Conservation (phyloP, 2,113 vertebrate species). For the Ictalurus punctatus region DNA sequence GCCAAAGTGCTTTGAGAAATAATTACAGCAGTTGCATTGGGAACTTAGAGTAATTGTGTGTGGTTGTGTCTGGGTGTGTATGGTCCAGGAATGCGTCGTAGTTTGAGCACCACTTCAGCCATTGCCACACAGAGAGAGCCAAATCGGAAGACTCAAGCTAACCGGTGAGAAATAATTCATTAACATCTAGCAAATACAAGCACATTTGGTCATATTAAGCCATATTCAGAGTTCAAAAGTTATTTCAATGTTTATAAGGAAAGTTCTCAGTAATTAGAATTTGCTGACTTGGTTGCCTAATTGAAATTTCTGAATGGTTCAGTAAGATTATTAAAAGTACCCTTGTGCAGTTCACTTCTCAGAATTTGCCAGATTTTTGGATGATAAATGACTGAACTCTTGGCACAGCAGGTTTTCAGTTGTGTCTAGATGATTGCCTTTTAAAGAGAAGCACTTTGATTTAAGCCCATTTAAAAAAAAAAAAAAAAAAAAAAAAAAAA, state of each 20-base stretch:
- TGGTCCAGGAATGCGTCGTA: slow-evolving; percentile 76
- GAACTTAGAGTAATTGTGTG: slow-evolving; percentile 11
- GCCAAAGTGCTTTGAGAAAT: slow-evolving; percentile 14
- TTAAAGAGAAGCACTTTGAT: background rate
- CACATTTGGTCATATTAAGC: background rate
- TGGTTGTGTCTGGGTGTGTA: slow-evolving; percentile 29
- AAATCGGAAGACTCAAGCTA: slow-evolving; percentile 79
- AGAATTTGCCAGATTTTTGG: background rate
- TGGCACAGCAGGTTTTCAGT: background rate
- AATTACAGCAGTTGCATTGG: background rate
- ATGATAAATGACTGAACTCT: background rate
- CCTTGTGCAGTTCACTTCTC: background rate
- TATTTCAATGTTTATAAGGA: background rate
- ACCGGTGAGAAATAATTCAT: slow-evolving; percentile 73
- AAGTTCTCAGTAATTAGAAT: background rate
- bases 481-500: no score
- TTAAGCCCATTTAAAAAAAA: background rate
- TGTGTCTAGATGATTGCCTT: background rate
- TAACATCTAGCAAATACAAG: background rate
- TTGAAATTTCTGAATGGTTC: background rate
- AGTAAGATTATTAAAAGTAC: background rate
- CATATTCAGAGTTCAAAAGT: background rate
- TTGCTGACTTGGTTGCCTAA: background rate
- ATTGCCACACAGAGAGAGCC: slow-evolving; percentile 81
- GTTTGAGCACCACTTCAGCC: slow-evolving; percentile 86